phyloP scores from a whole-genome alignment of 2,113 vertebrate species.

The Taurulus bubalis region DNA sequence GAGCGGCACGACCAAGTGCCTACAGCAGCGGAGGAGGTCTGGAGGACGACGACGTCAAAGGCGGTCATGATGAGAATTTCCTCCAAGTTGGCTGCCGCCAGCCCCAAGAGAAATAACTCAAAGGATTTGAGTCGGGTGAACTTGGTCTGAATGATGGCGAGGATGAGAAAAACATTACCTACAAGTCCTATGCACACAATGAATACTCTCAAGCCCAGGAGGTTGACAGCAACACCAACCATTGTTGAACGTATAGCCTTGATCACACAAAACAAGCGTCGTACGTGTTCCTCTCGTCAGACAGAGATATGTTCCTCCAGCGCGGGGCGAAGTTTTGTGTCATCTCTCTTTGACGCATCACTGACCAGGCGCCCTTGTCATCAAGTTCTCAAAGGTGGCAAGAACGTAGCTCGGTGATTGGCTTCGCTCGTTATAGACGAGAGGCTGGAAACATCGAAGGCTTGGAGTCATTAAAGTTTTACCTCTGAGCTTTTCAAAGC shows the following conservation, averaged over 20 bases:
- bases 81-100: conserved; percentile 76
- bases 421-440: conserved; percentile 70
- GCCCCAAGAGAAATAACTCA: conserved; percentile 79
- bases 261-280: neutral
- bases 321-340: neutral
- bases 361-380: conserved; percentile 55
- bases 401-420: conserved; percentile 57
- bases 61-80: conserved; percentile 78
- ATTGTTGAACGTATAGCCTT: conserved; percentile 32
- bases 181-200: conserved; percentile 72
- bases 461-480: conserved; percentile 79
- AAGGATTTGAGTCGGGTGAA: conserved; percentile 74
- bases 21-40: accelerated
- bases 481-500: conserved; percentile 79
- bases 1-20: conserved; percentile 50
- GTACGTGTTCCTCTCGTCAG: conserved; percentile 1
- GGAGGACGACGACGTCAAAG: conserved; percentile 59
- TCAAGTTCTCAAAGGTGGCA: conserved; percentile 56
- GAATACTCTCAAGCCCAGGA: conserved; percentile 62
- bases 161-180: conserved; percentile 76
- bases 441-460: conserved; percentile 63
- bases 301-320: neutral
- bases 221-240: neutral
- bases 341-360: conserved; percentile 49
- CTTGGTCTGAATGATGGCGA: conserved; percentile 60